Percentiles rank a stretch among this genome's conserved stretches.
phyloP scores from a whole-genome alignment of 2,888 invertebrate species.

The Eupithecia tripunctaria region DNA sequence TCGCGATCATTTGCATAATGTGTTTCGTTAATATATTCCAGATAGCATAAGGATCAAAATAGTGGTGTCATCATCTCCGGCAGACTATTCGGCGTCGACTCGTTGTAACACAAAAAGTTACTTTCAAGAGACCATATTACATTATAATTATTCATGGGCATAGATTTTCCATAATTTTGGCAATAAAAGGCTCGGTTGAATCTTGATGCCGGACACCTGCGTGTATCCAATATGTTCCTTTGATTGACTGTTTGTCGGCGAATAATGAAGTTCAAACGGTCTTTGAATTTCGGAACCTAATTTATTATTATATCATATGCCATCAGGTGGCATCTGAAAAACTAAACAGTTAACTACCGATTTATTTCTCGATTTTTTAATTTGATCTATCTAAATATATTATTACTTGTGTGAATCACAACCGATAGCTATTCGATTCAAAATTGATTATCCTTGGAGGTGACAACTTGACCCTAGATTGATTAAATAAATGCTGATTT shows the following conservation, averaged over 20 bases:
- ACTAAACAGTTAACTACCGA: not conserved
- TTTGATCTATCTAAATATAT: not conserved
- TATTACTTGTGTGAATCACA: conserved; percentile 56
- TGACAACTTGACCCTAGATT: conserved; percentile 63
- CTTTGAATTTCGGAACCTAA: not conserved
- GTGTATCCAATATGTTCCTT: conserved; percentile 49
- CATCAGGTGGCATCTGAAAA: not conserved
- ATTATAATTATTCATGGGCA: conserved; percentile 54
- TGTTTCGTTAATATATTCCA: conserved; percentile 57
- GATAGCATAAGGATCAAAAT: conserved; percentile 55
- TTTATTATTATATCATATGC: not conserved
- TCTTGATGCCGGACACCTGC: conserved; percentile 32
- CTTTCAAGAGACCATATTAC: conserved; percentile 48
- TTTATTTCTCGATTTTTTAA: not conserved
- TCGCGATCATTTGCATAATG: conserved; percentile 59
- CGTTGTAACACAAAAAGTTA: conserved; percentile 45
- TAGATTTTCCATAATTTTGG: conserved; percentile 55
- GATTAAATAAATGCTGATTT: conserved; percentile 51
- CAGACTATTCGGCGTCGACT: conserved; percentile 66
- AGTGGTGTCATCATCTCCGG: conserved; percentile 58
- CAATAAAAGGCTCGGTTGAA: conserved; percentile 32
- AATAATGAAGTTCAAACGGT: not conserved
- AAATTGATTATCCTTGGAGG: conserved; percentile 57
- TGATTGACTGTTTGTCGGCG: conserved; percentile 47
- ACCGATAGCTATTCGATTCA: conserved; percentile 50